These are phyloP conservation scores for Agapornis canus DNA, from an alignment of 2,797 vertebrate genomes.

Conservation along the genomic window DNA sequence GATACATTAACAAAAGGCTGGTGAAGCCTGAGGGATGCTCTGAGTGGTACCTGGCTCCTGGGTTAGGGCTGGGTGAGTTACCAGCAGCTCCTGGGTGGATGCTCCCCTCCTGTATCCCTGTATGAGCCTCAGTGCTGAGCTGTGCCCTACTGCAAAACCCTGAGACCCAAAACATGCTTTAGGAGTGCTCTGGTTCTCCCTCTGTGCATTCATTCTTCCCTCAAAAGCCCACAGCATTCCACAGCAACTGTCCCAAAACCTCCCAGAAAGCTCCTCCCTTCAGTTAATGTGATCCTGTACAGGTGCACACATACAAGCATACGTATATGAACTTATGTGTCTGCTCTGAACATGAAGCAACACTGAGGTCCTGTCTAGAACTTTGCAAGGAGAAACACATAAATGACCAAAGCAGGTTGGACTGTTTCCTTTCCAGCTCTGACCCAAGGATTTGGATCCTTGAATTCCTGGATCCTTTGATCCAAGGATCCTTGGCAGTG, in stretches of 20 bases:
- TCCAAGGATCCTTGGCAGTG: neutral
- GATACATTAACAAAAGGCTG: neutral
- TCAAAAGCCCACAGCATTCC: rapidly evolving
- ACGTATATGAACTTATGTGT: rapidly evolving
- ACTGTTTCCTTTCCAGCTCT: neutral
- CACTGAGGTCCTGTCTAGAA: neutral
- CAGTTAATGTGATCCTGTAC: neutral
- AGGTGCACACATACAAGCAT: rapidly evolving
- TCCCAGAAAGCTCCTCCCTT: neutral
- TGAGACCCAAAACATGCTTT: rapidly evolving
- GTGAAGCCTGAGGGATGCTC: neutral
- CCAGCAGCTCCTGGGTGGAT: rapidly evolving
- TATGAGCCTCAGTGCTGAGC: neutral
- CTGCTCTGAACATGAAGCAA: neutral
- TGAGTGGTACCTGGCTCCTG: rapidly evolving
- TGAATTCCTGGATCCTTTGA: neutral
- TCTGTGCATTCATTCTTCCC: neutral
- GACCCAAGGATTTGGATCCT: neutral
- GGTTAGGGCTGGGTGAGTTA: rapidly evolving
- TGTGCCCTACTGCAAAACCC: neutral
- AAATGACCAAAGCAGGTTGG: rapidly evolving
- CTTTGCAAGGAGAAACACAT: neutral
- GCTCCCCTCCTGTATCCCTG: neutral
- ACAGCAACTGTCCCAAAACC: neutral
- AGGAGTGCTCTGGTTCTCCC: neutral